A percentile compares a stretch with the other conserved stretches of the same genome.
These are phyloP conservation scores for Pantherophis vulpinus DNA, from an alignment of 2,797 vertebrate species.

Conservation along the genomic window DNA sequence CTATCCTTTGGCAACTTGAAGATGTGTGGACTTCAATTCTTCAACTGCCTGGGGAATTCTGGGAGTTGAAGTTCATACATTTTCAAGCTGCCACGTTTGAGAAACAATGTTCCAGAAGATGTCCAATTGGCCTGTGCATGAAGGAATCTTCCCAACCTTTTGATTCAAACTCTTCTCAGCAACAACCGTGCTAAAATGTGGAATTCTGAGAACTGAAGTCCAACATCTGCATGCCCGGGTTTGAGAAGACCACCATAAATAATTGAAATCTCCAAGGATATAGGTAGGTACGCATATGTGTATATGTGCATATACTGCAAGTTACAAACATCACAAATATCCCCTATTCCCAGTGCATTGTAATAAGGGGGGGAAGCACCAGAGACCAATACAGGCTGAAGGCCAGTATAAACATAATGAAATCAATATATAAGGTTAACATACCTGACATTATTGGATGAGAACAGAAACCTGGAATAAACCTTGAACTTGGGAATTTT, in stretches of 20 bases:
- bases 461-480: background rate
- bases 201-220: background rate
- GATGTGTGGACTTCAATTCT: background rate
- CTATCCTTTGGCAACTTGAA: background rate
- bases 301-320: background rate
- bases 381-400: background rate
- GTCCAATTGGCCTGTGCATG: too few relatives aligned
- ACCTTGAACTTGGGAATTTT: background rate
- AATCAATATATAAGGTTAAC: background rate
- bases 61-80: background rate
- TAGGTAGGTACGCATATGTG: background rate
- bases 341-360: background rate
- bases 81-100: background rate
- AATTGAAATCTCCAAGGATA: background rate
- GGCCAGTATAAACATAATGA: background rate
- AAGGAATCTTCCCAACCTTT: background rate
- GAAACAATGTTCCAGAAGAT: background rate
- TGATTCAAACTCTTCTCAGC: background rate
- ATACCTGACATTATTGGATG: background rate
- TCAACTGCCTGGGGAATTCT: background rate
- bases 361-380: background rate
- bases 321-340: background rate
- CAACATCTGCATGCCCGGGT: background rate
- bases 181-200: background rate
- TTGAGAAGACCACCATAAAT: background rate